Evolutionary conservation across 2,888 invertebrate genomes (phyloP), one percentile per base, ranked within the genome.

Genomic region (Euplagia quadripunctaria): DNA sequence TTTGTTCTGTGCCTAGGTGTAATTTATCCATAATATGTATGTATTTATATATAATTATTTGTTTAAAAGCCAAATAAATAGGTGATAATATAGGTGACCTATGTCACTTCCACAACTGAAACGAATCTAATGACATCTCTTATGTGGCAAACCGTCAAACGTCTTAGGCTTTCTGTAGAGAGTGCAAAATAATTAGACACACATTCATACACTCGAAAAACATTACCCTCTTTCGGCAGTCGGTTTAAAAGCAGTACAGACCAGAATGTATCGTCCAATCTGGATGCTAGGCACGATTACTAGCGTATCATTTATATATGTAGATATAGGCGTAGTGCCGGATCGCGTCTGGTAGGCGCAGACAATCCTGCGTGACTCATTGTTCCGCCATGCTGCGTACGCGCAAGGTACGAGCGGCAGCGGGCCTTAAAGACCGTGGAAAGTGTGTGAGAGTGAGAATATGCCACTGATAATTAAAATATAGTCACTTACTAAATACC

Each of bases 281-380:
- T 55, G 68, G 49, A 72, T 72, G 64, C 72, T 31, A 68, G 72
- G 68, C 72, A 72, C 68, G 68, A 63, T 31, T 68, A 68, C 68
- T n/a, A 58, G 68, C 52, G 51, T 68, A 68, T 68, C 68, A 74
- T 58, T 68, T 61, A 55, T 70, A 49, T 66, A 63, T 31, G 75
- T 61, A 66, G 71, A 58, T 72, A 64, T 55, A 46, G 63, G 43
- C n/a, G 72, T 67, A 66, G 64, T 55, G 72, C 42, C 68, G 67
- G 70, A 20, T 42, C 49, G 75, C 80, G 85, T 84, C 84, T 85
- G 84, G 78, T 67, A 70, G 65, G 71, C 68, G 70, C 76, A 82
- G 84, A 80, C 85, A 76, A 77, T 61, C 71, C 80, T 74, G 77
- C 74, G 79, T 84, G 85, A 84, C 79, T 84, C 84, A 84, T 69